Evolutionary conservation across 1,140 invertebrate species (phyloP), one percentile per base, ranked within the genome.

Genomic region (Eupeodes corollae): DNA sequence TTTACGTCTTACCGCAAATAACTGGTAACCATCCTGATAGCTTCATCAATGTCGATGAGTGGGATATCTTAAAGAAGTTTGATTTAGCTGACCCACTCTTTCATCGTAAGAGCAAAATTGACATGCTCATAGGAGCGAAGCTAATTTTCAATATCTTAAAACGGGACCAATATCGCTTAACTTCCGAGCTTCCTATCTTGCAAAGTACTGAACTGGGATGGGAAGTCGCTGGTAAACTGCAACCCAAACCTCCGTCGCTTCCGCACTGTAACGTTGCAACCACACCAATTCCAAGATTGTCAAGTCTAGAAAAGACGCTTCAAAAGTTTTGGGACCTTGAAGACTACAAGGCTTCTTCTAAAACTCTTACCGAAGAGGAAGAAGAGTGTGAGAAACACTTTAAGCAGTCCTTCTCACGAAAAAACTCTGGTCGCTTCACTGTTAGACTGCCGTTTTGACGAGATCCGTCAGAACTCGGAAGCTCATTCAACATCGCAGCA

Each of bases 191-290:
- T n/a, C 26, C 46, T 9, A 48, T 8, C 6, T 6, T 48, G 11
- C 40, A 43, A 15, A 37, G 47, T 19, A 47, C 6, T 14, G 42
- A 40, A 42, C 40, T 40, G n/a, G 31, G 31, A 38, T 40, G 38
- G 38, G 8, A 13, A 9, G 14, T 40, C 38, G 38, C n/a, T 19
- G 14, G 44, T 42, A 32, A 46, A 35, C 2, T 34, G 33, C 16
- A 42, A 15, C 6, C 31, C 9, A 15, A 40, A 8, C 11, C 10
- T 8, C 8, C 10, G 16, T 13, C 10, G 16, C 33, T 14, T n/a
- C 16, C 11, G 14, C 32, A 16, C 33, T 16, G 33, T 19, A 13
- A n/a, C 33, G 9, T 18, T 14, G 19, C 11, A 14, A 47, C 45
- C 14, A 15, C n/a, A n/a, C n/a, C n/a, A 30, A 42, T 34, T 42